Percentiles rank a stretch among this genome's conserved stretches.
phyloP scores from a whole-genome alignment of 2,797 vertebrate species.

The Molossus alvarezi region DNA sequence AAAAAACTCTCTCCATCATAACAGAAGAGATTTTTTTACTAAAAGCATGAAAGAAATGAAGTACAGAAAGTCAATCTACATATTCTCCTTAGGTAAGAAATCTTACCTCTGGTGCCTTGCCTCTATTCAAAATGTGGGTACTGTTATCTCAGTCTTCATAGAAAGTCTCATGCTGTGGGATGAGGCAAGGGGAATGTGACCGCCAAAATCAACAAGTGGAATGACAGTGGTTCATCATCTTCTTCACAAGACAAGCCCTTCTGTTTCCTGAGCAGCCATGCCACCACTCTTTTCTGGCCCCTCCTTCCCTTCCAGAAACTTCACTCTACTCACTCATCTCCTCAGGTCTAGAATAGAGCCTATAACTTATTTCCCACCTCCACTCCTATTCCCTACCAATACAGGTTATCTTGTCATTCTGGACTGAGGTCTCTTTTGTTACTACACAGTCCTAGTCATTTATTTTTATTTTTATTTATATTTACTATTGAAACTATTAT shows the following conservation, averaged over 20 bases:
- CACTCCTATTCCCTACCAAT: background rate
- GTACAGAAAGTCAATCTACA: slow-evolving; percentile 85
- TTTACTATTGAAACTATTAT: too few relatives aligned
- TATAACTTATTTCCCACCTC: background rate
- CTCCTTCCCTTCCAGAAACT: background rate
- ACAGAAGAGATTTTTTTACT: slow-evolving; percentile 76
- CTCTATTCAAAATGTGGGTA: slow-evolving; percentile 65
- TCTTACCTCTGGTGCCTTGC: slow-evolving; percentile 78
- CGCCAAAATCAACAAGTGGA: slow-evolving; percentile 73
- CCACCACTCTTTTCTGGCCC: background rate
- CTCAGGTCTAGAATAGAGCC: background rate
- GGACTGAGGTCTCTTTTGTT: background rate
- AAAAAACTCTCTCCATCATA: slow-evolving; percentile 79
- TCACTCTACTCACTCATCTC: background rate
- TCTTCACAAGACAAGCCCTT: background rate
- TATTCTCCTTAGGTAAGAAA: slow-evolving; percentile 86
- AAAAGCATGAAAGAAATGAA: slow-evolving; percentile 79
- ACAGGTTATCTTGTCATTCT: background rate
- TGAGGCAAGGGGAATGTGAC: slow-evolving; percentile 61
- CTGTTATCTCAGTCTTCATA: slow-evolving; percentile 74
- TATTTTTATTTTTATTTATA: too few relatives aligned
- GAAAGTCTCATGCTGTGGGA: slow-evolving; percentile 35
- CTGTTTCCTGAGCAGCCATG: background rate
- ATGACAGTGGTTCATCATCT: slow-evolving; percentile 65
- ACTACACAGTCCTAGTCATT: background rate